Evolutionary conservation across 1,140 invertebrate genomes (phyloP), one percentile per base, ranked within the genome.

Genomic region (Agrypnia vestita): DNA sequence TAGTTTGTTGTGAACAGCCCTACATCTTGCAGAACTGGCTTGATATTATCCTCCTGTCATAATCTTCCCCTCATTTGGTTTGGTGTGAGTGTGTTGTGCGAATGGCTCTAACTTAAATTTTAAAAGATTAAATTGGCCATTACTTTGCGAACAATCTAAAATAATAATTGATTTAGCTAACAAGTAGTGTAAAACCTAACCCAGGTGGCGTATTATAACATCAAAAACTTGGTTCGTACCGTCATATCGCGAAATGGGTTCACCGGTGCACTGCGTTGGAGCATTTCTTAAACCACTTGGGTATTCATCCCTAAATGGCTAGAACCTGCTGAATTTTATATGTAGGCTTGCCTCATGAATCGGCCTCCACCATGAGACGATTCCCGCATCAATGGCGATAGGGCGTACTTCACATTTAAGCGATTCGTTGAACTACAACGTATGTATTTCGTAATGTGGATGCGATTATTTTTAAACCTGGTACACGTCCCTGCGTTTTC

Each of bases 261-360:
- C 13, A 43, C 3, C 64, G 21, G 9, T 46, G 43, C 43, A 46
- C 8, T 46, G 15, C 25, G 25, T 35, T 15, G n/a, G 64, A 69
- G 64, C 64, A 69, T 69, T 69, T 69, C 64, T 69, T 69, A 69
- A 69, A 69, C 64, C 44, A 69, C 64, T 69, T 69, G 35, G n/a
- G 64, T 44, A 69, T 69, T 69, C 43, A 69, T 69, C 43, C 61
- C 64, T 69, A 69, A 69, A 69, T 69, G 64, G 64, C 64, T 69
- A n/a, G n/a, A 46, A 69, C 64, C 64, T 69, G 64, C 44, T 47
- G 64, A 69, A 69, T 69, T 69, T 69, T 46, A 19, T 69, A 69
- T 69, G 44, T 69, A 47, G 64, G 64, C 64, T 69, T 64, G 61
- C 44, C 15, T 9, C 44, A 69, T 69, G 64, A 69, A 69, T 69